Evolutionary conservation across 2,113 vertebrate species (phyloP), one percentile per base, ranked within the genome.

Genomic region (Zeus faber): DNA sequence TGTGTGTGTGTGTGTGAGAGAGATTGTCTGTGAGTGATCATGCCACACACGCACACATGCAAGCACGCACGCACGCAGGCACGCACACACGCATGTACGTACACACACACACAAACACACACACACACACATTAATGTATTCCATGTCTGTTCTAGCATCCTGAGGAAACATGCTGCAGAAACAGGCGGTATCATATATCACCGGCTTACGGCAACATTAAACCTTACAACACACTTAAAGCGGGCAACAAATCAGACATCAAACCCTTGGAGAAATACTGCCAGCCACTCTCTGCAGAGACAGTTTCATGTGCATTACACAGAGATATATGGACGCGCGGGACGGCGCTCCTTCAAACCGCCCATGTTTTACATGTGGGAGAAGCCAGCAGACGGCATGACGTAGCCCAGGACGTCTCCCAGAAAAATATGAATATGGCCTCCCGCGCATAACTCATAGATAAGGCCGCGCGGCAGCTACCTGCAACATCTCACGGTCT

Each of bases 161-260:
- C 51, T 54, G 59, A 62, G 76, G 70, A 79, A 81, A 68, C 70
- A 54, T 59, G 8, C 2, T 50, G 1, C 2, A 14, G 33, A 2
- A 7, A 11, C 8, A 7, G 8, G 33, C 11, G 33, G 9, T 46
- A 37, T 80, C 65, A 14, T 82, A 79, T 71, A 75, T 83, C 79
- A 80, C 2, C 67, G 58, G 70, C 62, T 14, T 14, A 61, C 55
- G 57, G 79, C 65, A 74, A 80, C 70, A 64, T 69, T 80, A 79
- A 85, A 77, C 76, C 62, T n/a, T 51, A 77, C 65, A 70, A 54
- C 29, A 9, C 57, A 53, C 60, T 74, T 70, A 67, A 74, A 79
- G 58, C n/a, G 41, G 65, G 63, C 75, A 68, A 58, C 76, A 68
- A 72, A 79, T 81, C 78, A 71, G 67, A 80, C 67, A 76, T 77